Conservation (phyloP, 2,797 vertebrate species). For the Anguilla anguilla region DNA sequence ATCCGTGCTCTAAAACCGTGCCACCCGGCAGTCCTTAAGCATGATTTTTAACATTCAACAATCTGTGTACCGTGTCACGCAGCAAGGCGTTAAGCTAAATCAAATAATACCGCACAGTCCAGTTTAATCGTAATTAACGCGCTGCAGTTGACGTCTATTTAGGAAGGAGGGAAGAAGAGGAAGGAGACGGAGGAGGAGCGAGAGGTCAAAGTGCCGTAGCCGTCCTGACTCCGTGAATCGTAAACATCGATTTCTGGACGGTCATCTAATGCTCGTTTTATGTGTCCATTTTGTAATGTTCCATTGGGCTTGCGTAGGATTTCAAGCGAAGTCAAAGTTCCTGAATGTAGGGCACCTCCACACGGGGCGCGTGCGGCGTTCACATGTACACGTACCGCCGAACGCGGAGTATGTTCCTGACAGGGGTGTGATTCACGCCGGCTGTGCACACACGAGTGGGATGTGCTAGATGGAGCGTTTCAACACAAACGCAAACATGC, state of each 20-base stretch:
- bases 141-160: background rate
- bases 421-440: background rate
- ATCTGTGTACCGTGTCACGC: too few species aligned
- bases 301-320: background rate
- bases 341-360: background rate
- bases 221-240: background rate
- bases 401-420: background rate
- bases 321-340: background rate
- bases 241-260: background rate
- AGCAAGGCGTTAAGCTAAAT: too few species aligned
- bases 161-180: background rate
- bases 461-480: background rate
- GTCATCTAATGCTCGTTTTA: background rate
- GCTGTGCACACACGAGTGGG: background rate
- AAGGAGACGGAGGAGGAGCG: background rate
- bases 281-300: background rate
- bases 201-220: background rate
- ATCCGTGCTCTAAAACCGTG: too few species aligned
- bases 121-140: background rate
- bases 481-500: background rate
- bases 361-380: background rate
- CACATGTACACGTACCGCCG: background rate
- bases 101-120: too few species aligned
- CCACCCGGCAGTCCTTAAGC: too few species aligned
- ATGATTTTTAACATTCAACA: too few species aligned